These are phyloP conservation scores for Pteronotus mesoamericanus DNA, from an alignment of 2,797 vertebrate genomes.

Conservation along the genomic window DNA sequence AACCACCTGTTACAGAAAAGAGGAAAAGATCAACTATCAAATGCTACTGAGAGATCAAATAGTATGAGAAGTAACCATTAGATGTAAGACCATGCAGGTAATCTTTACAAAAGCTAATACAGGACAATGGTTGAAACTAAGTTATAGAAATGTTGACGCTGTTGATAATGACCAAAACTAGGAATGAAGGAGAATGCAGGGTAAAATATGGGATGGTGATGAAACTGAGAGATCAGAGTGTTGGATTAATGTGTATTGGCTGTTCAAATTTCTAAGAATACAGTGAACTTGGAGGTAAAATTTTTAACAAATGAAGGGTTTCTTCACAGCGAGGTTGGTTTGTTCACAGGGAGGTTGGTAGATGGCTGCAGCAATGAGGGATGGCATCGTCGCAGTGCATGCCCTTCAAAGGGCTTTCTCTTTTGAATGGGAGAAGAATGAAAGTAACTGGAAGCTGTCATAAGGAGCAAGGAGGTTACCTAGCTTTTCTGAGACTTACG, in stretches of 20 bases:
- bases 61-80: neutral
- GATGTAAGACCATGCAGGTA: neutral
- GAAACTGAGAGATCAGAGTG: neutral
- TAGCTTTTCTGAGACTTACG: neutral
- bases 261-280: neutral
- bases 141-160: neutral
- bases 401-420: neutral
- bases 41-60: neutral
- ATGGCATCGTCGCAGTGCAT: neutral
- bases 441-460: neutral
- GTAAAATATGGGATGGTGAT: neutral
- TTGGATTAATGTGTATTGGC: neutral
- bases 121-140: neutral
- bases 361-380: neutral
- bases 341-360: neutral
- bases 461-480: neutral
- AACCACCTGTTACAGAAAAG: neutral
- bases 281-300: neutral
- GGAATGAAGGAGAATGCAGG: neutral
- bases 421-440: neutral
- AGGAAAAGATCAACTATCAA: neutral
- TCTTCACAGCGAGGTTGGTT: neutral
- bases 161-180: too few relatives aligned
- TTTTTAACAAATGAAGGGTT: neutral
- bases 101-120: neutral